phyloP scores from a whole-genome alignment of 2,797 vertebrate species.

The Clarias platycephalus region DNA sequence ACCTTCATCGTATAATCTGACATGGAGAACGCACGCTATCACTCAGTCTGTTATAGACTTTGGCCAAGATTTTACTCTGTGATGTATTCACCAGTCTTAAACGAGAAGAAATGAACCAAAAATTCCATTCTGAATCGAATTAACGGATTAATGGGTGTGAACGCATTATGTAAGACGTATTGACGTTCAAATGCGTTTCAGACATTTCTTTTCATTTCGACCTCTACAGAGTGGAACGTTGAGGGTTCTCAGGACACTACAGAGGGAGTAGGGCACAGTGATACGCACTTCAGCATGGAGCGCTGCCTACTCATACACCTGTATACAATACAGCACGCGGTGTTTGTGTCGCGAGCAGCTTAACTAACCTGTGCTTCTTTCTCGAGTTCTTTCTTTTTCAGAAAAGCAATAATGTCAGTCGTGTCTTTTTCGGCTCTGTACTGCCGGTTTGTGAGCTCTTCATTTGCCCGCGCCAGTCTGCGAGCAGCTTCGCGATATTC shows the following conservation, averaged over 20 bases:
- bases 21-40: neutral
- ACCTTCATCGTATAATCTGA: neutral
- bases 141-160: neutral
- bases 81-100: neutral
- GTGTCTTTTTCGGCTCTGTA: conserved; percentile 75
- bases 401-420: conserved; percentile 68
- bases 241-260: no score
- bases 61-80: neutral
- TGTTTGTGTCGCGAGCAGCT: neutral
- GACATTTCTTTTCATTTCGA: neutral
- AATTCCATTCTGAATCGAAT: neutral
- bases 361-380: conserved; percentile 76
- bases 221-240: neutral
- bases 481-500: conserved; percentile 73
- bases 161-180: neutral
- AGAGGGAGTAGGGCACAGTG: neutral
- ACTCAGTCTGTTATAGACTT: neutral
- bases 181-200: neutral
- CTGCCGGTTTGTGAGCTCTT: conserved; percentile 75
- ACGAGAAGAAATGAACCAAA: neutral
- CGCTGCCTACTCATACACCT: neutral
- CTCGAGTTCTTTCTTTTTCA: conserved; percentile 70
- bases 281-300: neutral
- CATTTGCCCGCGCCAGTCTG: conserved; percentile 73
- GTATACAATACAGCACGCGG: neutral